Evolutionary conservation across 1,140 invertebrate species (phyloP).

Genomic region (Apis cerana): DNA sequence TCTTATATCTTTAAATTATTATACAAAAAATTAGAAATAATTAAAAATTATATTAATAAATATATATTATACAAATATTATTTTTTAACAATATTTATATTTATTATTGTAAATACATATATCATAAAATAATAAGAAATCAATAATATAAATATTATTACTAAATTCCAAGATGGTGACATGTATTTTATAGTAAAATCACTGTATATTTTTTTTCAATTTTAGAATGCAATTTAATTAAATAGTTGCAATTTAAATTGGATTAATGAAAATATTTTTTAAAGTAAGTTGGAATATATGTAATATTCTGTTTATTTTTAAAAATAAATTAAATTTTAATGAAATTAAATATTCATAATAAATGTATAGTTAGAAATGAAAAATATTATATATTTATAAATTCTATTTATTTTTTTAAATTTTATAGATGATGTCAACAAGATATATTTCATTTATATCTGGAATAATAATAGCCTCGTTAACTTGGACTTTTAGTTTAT

Average conservation of each 20-base stretch:
- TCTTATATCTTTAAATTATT: neutral
- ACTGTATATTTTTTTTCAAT: neutral
- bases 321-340: neutral
- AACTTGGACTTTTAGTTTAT: slow-evolving; percentile 86
- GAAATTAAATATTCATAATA: neutral
- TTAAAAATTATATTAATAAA: slow-evolving; percentile 4
- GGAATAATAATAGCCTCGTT: slow-evolving; percentile 85
- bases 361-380: neutral
- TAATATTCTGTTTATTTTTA: neutral
- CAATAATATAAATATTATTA: slow-evolving; percentile 12
- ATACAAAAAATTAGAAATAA: neutral
- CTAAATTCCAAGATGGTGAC: slow-evolving; percentile 34
- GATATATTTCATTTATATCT: slow-evolving; percentile 83
- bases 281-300: neutral
- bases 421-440: slow-evolving; percentile 75
- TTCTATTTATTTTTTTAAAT: neutral
- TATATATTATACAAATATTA: neutral
- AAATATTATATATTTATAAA: neutral
- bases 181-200: neutral
- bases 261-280: neutral
- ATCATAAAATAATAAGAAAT: neutral
- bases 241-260: neutral
- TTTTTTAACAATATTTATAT: neutral
- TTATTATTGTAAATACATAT: neutral
- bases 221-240: neutral